Conservation (phyloP, 2,888 invertebrate genomes). For the Oscheius myriophilus region DNA sequence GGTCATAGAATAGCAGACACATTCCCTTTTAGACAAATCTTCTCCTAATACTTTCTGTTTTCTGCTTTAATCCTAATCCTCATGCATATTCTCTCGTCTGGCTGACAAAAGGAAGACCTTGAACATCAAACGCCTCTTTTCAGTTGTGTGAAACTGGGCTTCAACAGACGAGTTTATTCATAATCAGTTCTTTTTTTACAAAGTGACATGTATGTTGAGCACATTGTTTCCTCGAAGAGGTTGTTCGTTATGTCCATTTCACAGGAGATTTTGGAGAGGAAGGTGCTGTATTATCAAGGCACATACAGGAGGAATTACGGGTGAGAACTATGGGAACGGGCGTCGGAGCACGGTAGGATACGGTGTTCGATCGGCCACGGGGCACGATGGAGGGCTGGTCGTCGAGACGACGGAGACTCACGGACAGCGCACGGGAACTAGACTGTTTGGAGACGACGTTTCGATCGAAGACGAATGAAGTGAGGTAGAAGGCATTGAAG, state of each 20-base stretch:
- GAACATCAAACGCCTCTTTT: too few relatives aligned
- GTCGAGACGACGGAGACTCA: slow-evolving; percentile 52
- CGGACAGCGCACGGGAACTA: slow-evolving; percentile 60
- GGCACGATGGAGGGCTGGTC: slow-evolving; percentile 60
- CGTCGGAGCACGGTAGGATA: slow-evolving; percentile 58
- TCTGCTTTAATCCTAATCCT: too few relatives aligned
- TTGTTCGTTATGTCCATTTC: slow-evolving; percentile 5
- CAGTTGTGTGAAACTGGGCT: too few relatives aligned
- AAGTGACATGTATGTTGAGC: too few relatives aligned
- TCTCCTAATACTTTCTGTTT: too few relatives aligned
- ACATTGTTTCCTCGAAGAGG: too few relatives aligned
- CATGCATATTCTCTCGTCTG: too few relatives aligned
- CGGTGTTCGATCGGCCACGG: slow-evolving; percentile 57
- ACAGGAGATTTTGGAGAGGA: slow-evolving; percentile 20
- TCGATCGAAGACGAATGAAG: slow-evolving; percentile 63
- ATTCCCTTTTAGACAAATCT: too few relatives aligned
- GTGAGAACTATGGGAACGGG: slow-evolving; percentile 44
- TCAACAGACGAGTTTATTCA: too few relatives aligned
- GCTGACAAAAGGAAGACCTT: too few relatives aligned
- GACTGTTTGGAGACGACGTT: slow-evolving; percentile 63
- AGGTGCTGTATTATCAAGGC: slow-evolving; percentile 33
- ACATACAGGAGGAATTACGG: slow-evolving; percentile 48
- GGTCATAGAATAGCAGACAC: too few relatives aligned
- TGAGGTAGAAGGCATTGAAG: slow-evolving; percentile 66
- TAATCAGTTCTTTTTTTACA: too few relatives aligned